These are phyloP conservation scores for Acromyrmex charruanus DNA, from an alignment of 1,140 invertebrate species.

Conservation along the genomic window DNA sequence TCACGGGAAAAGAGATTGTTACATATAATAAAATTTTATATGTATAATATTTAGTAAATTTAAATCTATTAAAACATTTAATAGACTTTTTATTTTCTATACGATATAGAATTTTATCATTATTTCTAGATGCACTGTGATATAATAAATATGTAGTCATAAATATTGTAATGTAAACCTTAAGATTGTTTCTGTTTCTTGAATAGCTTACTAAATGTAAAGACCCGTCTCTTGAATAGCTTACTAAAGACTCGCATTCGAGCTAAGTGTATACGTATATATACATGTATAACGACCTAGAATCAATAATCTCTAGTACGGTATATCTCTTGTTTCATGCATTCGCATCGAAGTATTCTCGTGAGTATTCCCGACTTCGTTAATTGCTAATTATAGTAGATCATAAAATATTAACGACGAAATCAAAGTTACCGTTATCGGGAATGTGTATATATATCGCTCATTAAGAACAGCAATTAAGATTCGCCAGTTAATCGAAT, in stretches of 20 bases:
- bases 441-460: conserved; percentile 3
- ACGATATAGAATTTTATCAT: background rate
- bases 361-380: conserved; percentile 44
- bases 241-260: conserved; percentile 5
- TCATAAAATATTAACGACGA: conserved; percentile 56
- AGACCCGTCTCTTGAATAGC: background rate
- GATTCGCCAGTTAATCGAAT: conserved; percentile 14
- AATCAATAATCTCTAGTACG: conserved; percentile 33
- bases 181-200: conserved; percentile 25
- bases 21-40: no score
- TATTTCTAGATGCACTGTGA: background rate
- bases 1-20: no score
- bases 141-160: background rate
- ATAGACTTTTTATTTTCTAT: no score
- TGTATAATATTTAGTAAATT: no score
- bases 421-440: conserved; percentile 21
- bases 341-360: conserved; percentile 40
- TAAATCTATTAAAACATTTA: no score
- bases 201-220: background rate
- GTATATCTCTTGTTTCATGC: conserved; percentile 47
- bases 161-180: background rate
- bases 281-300: conserved; percentile 10
- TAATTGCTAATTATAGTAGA: conserved; percentile 69
- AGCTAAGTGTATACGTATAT: background rate
- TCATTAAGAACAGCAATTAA: conserved; percentile 15